Base-by-base conservation (phyloP, 1,140 invertebrate genomes). In the Hylaeus anthracinus region DNA sequence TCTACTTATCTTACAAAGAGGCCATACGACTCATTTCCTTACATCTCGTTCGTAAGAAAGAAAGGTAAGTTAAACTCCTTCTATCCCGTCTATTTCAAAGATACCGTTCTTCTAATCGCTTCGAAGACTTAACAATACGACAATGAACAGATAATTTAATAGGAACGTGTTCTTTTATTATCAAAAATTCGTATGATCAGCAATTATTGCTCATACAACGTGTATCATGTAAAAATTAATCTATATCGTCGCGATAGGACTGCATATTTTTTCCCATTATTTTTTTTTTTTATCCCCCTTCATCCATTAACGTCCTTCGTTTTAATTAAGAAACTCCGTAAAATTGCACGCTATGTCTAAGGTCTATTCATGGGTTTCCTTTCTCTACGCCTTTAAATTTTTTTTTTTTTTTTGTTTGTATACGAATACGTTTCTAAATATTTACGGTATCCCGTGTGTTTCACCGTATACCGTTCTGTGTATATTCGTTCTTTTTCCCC, bases 101-200 rank as follows among this genome's bases (percentile, higher is more conserved):
- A 71, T 45, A 61, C 72, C 70, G 45, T 58, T 41, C 55, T 76
- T 72, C 63, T 72, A 85, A 81, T 77, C 79, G 79, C 67, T 53
- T 75, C 55, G 45, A 85, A 86, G 76, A 86, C 81, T 86, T 87
- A 87, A 78, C 72, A 64, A 65, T 81, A 86, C 72, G 81, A 83
- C 63, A 87, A 88, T 85, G 86, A 85, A 84, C 79, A 82, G 75
- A 87, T 87, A 76, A 85, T 88, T 82, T 73, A 82, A 82, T 87
- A 88, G 85, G 86, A 88, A 88, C 85, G 85, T 88, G 65, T 75
- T 79, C 26, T 55, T 71, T 87, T 85, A 86, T 87, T 87, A 86
- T 87, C 70, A 86, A 87, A 87, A 86, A 75, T 87, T 77, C 70
- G 77, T 84, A 87, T 82, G 81, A 83, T 80, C 74, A 73, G 72